Evolutionary conservation across 2,888 invertebrate genomes (phyloP), one percentile per base, ranked within the genome.

Genomic region (Pegoplata infirma): DNA sequence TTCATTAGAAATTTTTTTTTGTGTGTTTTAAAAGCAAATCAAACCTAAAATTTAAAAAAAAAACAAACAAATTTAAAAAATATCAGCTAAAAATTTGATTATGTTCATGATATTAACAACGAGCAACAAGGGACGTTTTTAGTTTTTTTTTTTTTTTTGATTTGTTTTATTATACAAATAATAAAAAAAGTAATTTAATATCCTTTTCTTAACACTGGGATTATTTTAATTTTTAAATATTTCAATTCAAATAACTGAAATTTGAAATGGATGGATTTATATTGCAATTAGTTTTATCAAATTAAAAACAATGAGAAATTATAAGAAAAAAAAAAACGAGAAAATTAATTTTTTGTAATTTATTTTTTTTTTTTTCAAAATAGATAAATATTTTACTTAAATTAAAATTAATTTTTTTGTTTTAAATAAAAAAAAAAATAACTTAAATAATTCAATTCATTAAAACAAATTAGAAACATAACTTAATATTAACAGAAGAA

Each of bases 221-320:
- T 46, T 67, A 76, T 59, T 21, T 16, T 36, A 72, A 21, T 76
- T 58, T 73, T 61, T 23, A 40, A 47, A 56, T 32, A 55, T 46
- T 69, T 74, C 47, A 69, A 74, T 76, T 72, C 49, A 72, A 72
- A 47, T 14, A 71, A 76, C 44, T 73, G 78, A 78, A 69, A 64
- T 74, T 73, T 69, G 59, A 78, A 78, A 74, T 78, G 78, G 78
- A 78, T 69, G 78, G 78, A 78, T 64, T 78, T 64, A 69, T 72
- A 78, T 74, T 69, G 69, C 69, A 58, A 53, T 69, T 69, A 63
- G 58, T 69, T 56, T 72, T 51, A 67, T 66, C 53, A 56, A 67
- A 66, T 71, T 59, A 79, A n/a, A 47, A 59, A 64, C 55, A 74
- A 78, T 32, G 74, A 66, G 10, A 73, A 77, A 71, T 71, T 25